These are phyloP conservation scores for Rhynchotus rufescens DNA, from an alignment of 2,797 vertebrate species.

Conservation along the genomic window DNA sequence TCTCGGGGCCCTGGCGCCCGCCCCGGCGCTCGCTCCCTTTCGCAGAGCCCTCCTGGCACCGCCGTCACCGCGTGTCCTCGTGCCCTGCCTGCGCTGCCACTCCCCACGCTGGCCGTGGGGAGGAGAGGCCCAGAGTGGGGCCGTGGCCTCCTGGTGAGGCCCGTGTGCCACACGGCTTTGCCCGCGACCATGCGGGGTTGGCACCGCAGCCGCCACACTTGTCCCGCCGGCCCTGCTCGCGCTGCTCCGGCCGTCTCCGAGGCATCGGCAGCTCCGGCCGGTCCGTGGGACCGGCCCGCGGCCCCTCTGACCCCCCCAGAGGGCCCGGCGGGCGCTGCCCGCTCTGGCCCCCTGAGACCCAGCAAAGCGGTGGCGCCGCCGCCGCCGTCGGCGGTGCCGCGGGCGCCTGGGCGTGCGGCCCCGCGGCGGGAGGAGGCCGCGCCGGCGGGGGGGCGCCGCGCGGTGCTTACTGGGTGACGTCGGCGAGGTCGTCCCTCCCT, in stretches of 20 bases:
- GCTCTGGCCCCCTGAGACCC: conserved; percentile 55
- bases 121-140: not conserved
- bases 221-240: not conserved
- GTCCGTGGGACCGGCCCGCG: not conserved
- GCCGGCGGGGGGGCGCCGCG: conserved; percentile 20
- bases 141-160: not conserved
- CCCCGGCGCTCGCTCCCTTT: fast-evolving
- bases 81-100: fast-evolving
- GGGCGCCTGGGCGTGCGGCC: too few relatives aligned
- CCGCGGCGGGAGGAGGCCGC: too few relatives aligned
- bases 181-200: too few relatives aligned
- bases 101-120: fast-evolving
- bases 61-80: not conserved
- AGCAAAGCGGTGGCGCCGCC: conserved; percentile 51
- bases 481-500: conserved; percentile 88
- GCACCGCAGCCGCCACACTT: not conserved
- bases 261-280: not conserved
- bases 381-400: too few relatives aligned
- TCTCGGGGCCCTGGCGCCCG: fast-evolving
- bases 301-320: not conserved
- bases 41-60: not conserved
- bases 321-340: not conserved
- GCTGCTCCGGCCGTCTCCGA: not conserved
- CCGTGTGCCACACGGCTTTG: too few relatives aligned
- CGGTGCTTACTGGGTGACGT: conserved; percentile 92